These are phyloP conservation scores for Thecocarcelia acutangulata DNA, from an alignment of 2,888 invertebrate species.

Conservation along the genomic window DNA sequence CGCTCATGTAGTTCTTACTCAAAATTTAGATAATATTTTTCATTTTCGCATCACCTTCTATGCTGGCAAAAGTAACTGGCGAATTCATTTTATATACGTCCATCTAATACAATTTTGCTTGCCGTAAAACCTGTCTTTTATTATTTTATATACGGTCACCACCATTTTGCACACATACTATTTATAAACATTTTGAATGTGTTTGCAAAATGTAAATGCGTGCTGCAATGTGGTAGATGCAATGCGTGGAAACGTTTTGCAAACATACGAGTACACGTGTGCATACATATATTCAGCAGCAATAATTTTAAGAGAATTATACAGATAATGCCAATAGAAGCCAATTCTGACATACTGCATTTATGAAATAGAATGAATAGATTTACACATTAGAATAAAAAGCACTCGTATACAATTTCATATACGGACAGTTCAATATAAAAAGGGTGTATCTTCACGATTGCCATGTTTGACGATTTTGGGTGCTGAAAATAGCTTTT, in stretches of 20 bases:
- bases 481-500: too few relatives aligned
- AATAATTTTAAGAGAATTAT: slow-evolving; percentile 65
- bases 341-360: slow-evolving; percentile 65
- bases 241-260: slow-evolving; percentile 8
- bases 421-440: too few relatives aligned
- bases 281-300: slow-evolving; percentile 25
- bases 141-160: background rate
- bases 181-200: background rate
- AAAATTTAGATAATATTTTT: too few relatives aligned
- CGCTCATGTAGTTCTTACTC: too few relatives aligned
- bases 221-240: slow-evolving; percentile 30
- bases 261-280: too few relatives aligned
- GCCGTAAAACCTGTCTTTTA: background rate
- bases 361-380: slow-evolving; percentile 39
- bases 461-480: too few relatives aligned
- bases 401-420: background rate
- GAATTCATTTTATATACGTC: too few relatives aligned
- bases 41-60: too few relatives aligned
- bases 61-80: too few relatives aligned
- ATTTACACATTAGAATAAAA: background rate
- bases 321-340: slow-evolving; percentile 65
- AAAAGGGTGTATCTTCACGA: too few relatives aligned
- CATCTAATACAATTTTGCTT: too few relatives aligned
- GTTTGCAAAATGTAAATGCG: slow-evolving; percentile 22
- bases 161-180: background rate